Evolutionary conservation across 2,797 vertebrate species (phyloP).

Genomic region (Xiphophorus birchmanni): DNA sequence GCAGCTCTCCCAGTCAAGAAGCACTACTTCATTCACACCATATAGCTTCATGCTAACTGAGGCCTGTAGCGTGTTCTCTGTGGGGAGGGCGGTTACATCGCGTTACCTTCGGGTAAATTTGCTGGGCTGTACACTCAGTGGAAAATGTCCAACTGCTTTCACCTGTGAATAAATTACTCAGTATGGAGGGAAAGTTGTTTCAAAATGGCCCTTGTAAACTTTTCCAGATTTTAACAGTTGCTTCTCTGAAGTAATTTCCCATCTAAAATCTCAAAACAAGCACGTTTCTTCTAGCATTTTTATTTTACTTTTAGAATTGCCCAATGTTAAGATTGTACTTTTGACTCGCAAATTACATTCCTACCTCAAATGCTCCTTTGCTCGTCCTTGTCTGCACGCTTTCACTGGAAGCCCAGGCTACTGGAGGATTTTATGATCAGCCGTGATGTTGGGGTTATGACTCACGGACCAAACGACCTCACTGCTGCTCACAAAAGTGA

Average conservation of each 20-base stretch:
- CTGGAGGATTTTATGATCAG: conserved; percentile 12
- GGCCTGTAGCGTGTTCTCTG: not conserved
- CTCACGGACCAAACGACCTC: conserved; percentile 1
- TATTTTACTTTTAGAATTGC: not conserved
- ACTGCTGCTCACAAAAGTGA: conserved; percentile 4
- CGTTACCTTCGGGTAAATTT: not conserved
- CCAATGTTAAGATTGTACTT: not conserved
- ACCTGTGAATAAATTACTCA: not conserved
- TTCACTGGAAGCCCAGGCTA: not conserved
- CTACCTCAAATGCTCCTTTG: not conserved
- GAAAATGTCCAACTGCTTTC: not conserved
- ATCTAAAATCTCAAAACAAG: not conserved
- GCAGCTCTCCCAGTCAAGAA: not conserved
- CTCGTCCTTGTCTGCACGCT: not conserved
- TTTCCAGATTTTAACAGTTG: not conserved
- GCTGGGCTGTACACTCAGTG: not conserved
- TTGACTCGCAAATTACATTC: not conserved
- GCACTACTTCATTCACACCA: not conserved
- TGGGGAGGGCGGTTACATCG: not conserved
- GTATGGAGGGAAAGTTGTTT: not conserved
- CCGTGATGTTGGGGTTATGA: conserved; percentile 14
- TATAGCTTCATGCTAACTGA: not conserved
- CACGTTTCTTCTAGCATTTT: not conserved
- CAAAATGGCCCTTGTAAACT: not conserved
- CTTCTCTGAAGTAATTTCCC: not conserved